A percentile compares a stretch with the other conserved stretches of the same genome.
Conservation (phyloP, 1,140 invertebrate species). For the Drosophila melanogaster region DNA sequence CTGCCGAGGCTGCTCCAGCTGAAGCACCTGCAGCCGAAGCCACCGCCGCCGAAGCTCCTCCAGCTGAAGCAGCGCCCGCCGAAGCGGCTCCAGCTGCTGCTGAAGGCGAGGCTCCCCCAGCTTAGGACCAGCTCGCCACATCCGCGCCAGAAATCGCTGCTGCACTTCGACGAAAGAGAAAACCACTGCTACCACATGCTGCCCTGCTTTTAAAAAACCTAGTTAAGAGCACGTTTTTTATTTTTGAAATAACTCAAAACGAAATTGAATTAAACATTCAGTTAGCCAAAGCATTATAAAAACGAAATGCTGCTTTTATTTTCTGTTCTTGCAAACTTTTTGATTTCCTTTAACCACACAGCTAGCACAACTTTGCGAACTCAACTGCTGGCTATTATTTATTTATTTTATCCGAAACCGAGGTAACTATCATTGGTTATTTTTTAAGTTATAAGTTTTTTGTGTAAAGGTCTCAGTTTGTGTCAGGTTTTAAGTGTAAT, state of each 20-base stretch:
- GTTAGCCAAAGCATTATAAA: slow-evolving; percentile 69
- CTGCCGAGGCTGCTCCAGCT: slow-evolving; percentile 8
- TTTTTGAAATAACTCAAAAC: slow-evolving; percentile 38
- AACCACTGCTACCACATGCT: slow-evolving; percentile 63
- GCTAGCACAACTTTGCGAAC: slow-evolving; percentile 62
- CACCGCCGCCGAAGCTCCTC: slow-evolving; percentile 21
- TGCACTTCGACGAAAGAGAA: slow-evolving; percentile 17
- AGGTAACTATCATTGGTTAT: slow-evolving; percentile 60
- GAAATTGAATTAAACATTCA: slow-evolving; percentile 48
- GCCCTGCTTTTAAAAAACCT: slow-evolving; percentile 64
- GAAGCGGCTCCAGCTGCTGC: slow-evolving; percentile 39
- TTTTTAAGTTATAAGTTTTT: slow-evolving; percentile 17
- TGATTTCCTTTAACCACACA: slow-evolving; percentile 61
- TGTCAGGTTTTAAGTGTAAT: slow-evolving; percentile 39
- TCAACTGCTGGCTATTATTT: slow-evolving; percentile 42
- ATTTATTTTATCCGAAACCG: slow-evolving; percentile 31
- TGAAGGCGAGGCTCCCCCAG: slow-evolving; percentile 84
- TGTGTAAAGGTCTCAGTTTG: slow-evolving; percentile 19
- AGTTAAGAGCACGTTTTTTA: slow-evolving; percentile 52
- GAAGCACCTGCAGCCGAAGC: slow-evolving; percentile 5
- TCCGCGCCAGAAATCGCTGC: slow-evolving; percentile 24
- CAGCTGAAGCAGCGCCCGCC: slow-evolving; percentile 24
- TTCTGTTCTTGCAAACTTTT: slow-evolving; percentile 39
- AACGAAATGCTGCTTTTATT: slow-evolving; percentile 46
- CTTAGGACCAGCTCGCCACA: slow-evolving; percentile 35